phyloP scores from a whole-genome alignment of 2,797 vertebrate species.

The Dryobates pubescens region DNA sequence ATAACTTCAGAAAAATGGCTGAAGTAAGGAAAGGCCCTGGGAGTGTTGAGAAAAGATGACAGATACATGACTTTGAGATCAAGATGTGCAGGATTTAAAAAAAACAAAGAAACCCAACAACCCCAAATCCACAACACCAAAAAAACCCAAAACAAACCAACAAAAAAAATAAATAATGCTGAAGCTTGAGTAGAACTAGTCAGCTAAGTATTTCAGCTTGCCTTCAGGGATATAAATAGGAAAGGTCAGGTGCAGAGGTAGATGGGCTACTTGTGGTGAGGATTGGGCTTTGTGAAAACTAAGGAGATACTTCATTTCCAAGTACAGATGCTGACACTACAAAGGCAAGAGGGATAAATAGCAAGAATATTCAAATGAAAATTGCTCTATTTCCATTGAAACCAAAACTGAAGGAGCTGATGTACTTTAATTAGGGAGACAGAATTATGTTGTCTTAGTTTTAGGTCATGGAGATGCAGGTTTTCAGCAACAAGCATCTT shows the following conservation, averaged over 20 bases:
- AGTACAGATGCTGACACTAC: neutral
- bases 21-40: neutral
- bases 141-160: neutral
- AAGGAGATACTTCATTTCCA: neutral
- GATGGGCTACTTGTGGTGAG: neutral
- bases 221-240: neutral
- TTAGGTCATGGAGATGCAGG: neutral
- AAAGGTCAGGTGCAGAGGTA: neutral
- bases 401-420: neutral
- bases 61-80: neutral
- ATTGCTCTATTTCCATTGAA: neutral
- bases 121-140: no score
- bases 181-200: neutral
- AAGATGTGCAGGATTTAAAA: neutral
- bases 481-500: neutral
- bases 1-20: neutral
- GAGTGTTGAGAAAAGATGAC: neutral
- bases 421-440: neutral
- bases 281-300: neutral
- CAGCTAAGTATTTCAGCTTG: neutral
- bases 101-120: neutral
- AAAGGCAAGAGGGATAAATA: neutral
- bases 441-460: neutral
- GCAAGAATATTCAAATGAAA: neutral
- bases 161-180: no score